Percentiles rank a stretch among this genome's conserved stretches.
Evolutionary conservation across 2,113 vertebrate genomes (phyloP).

Genomic region (Tenrec ecaudatus): DNA sequence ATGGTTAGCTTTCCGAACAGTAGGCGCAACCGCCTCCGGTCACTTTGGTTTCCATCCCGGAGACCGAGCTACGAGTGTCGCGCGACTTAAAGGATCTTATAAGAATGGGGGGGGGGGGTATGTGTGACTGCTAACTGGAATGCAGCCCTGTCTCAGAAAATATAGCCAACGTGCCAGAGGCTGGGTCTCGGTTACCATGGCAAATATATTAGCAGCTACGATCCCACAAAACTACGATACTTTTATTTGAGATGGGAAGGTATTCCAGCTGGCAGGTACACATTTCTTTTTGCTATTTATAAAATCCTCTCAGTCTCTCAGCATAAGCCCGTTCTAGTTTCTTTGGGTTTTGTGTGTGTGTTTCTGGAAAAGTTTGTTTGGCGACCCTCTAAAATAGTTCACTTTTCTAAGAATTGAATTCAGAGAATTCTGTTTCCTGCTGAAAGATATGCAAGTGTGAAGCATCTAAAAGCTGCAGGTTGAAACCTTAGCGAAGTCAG

Average conservation of each 20-base stretch:
- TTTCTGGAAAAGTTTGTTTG: constrained; percentile 23
- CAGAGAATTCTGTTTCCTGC: background rate
- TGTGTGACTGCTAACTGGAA: too few relatives aligned
- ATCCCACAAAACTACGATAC: background rate
- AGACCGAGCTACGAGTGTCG: too few relatives aligned
- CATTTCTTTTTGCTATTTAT: constrained; percentile 59
- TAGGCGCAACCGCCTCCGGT: constrained; percentile 64
- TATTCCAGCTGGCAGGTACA: constrained; percentile 1
- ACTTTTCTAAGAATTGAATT: constrained; percentile 24
- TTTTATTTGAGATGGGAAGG: constrained; percentile 6
- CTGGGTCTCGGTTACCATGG: constrained; percentile 61
- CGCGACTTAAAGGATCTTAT: too few relatives aligned
- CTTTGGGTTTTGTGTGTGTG: background rate
- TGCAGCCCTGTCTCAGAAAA: too few relatives aligned
- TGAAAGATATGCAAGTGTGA: background rate
- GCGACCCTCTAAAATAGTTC: constrained; percentile 9
- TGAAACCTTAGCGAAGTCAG: constrained; percentile 32
- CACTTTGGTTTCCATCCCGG: constrained; percentile 59
- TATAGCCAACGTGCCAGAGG: background rate
- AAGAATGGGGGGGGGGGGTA: too few relatives aligned
- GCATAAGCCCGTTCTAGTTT: background rate
- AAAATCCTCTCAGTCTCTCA: constrained; percentile 34
- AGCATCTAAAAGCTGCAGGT: background rate
- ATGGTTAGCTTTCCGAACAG: constrained; percentile 67
- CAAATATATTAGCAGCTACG: constrained; percentile 59